Percentiles rank a stretch among this genome's conserved stretches.
phyloP scores from a whole-genome alignment of 2,888 invertebrate species.

The Spialia ferax region DNA sequence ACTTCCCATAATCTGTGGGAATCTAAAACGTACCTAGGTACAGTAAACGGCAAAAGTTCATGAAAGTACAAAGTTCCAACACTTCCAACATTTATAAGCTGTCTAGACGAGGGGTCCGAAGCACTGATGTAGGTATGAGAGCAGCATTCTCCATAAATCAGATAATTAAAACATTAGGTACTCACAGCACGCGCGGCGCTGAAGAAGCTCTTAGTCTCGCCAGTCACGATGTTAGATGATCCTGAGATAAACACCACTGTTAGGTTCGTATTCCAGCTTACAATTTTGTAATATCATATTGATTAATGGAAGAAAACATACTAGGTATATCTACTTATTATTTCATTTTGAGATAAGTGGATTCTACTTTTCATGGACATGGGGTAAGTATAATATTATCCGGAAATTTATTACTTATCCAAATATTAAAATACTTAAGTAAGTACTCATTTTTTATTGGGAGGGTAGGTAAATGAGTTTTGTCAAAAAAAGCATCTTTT shows the following conservation, averaged over 20 bases:
- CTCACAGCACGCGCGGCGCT: conserved; percentile 96
- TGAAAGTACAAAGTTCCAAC: conserved; percentile 4
- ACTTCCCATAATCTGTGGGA: too few relatives aligned
- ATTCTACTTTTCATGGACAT: too few relatives aligned
- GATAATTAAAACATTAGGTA: conserved; percentile 63
- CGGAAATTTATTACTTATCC: too few relatives aligned
- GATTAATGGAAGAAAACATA: neutral
- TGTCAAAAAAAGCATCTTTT: too few relatives aligned
- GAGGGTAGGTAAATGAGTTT: too few relatives aligned
- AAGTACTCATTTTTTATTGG: too few relatives aligned
- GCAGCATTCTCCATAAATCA: conserved; percentile 50
- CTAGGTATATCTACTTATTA: neutral
- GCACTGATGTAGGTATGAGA: conserved; percentile 27
- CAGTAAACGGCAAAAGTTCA: neutral
- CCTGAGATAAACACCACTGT: conserved; percentile 85
- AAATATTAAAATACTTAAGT: too few relatives aligned
- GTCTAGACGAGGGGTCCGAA: conserved; percentile 34
- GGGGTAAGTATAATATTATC: too few relatives aligned
- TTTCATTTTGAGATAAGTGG: too few relatives aligned
- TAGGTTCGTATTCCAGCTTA: conserved; percentile 44
- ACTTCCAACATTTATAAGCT: too few relatives aligned
- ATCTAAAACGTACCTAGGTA: neutral
- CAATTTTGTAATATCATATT: conserved; percentile 10
- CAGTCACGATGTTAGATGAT: conserved; percentile 95
- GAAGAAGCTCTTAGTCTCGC: conserved; percentile 96